These are phyloP conservation scores for Ornithorhynchus anatinus DNA, from an alignment of 2,113 vertebrate genomes.

Conservation along the genomic window DNA sequence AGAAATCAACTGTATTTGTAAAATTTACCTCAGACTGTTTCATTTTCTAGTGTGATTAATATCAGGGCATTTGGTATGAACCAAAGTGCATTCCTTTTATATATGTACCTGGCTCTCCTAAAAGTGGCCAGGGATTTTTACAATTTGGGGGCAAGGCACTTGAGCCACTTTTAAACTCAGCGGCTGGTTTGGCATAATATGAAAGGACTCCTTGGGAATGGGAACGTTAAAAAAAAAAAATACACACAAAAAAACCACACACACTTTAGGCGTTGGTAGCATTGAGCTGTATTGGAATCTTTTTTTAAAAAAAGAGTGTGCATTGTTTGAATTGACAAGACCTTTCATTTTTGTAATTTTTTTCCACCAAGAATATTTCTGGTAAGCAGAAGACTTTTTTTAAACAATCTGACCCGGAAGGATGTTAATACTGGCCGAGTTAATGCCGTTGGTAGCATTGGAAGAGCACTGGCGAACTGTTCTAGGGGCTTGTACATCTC, in stretches of 20 bases:
- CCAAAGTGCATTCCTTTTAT: conserved; percentile 99
- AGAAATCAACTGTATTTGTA: conserved; percentile 79
- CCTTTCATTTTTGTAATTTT: conserved; percentile 69
- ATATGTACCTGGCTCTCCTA: conserved; percentile 78
- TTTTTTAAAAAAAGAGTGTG: conserved; percentile 50
- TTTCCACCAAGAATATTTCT: conserved; percentile 64
- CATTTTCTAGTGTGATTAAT: conserved; percentile 83
- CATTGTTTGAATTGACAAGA: conserved; percentile 67
- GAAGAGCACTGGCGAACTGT: conserved; percentile 71
- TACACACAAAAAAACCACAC: no score
- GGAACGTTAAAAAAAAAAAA: no score
- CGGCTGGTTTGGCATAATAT: conserved; percentile 69
- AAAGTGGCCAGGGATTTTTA: conserved; percentile 78
- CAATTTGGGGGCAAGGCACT: conserved; percentile 81
- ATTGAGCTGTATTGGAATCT: conserved; percentile 78
- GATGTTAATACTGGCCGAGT: conserved; percentile 75
- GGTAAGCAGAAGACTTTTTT: conserved; percentile 51
- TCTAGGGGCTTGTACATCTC: conserved; percentile 80
- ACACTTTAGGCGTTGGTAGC: conserved; percentile 72
- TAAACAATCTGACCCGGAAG: conserved; percentile 53
- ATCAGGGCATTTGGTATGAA: conserved; percentile 97
- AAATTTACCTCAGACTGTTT: conserved; percentile 83
- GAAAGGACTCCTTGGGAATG: conserved; percentile 69
- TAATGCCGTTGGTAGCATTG: conserved; percentile 72
- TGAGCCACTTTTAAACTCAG: conserved; percentile 79